phyloP scores from a whole-genome alignment of 1,140 invertebrate genomes.

The Zaprionus taronus region DNA sequence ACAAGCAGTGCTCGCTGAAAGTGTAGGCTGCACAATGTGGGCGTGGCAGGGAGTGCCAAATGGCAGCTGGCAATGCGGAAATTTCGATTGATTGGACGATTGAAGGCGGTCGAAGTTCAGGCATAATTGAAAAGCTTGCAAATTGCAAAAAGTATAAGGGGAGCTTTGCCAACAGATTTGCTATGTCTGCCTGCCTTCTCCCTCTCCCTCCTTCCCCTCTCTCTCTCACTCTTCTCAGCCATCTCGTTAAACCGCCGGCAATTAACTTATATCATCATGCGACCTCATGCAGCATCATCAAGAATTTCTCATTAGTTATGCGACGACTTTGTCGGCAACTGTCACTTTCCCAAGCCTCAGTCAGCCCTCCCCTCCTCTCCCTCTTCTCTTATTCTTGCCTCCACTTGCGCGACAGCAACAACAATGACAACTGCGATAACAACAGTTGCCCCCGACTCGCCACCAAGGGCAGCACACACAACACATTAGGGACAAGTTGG shows the following conservation, averaged over 20 bases:
- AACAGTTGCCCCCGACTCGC: conserved; percentile 6
- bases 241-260: conserved; percentile 22
- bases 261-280: conserved; percentile 40
- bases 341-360: conserved; percentile 18
- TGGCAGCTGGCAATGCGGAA: conserved; percentile 17
- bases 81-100: conserved; percentile 36
- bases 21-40: neutral
- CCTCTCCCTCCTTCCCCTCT: neutral
- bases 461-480: conserved; percentile 14
- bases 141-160: neutral
- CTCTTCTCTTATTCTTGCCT: no score
- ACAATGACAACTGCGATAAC: conserved; percentile 11
- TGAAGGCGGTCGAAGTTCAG: neutral
- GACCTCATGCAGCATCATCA: conserved; percentile 12
- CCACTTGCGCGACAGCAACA: neutral
- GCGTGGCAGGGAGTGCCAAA: neutral
- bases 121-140: conserved; percentile 2
- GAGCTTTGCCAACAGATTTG: neutral
- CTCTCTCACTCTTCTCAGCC: neutral
- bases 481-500: conserved; percentile 24
- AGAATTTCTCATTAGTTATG: conserved; percentile 38
- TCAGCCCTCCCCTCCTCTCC: neutral
- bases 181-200: no score
- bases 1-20: conserved; percentile 29
- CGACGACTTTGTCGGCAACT: conserved; percentile 39